Evolutionary conservation across 2,888 invertebrate species (phyloP).

Genomic region (Caenorhabditis becei): DNA sequence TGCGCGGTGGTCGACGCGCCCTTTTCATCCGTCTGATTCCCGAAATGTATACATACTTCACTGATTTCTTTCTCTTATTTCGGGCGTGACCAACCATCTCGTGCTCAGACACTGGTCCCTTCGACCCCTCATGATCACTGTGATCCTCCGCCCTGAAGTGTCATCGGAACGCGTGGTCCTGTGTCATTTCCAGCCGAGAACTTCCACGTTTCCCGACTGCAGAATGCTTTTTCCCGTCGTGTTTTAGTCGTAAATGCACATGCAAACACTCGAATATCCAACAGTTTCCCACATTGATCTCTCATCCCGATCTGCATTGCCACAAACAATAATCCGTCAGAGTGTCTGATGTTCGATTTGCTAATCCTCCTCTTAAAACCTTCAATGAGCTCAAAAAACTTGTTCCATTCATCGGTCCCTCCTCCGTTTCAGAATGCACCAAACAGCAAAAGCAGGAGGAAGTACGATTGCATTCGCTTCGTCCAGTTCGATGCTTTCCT

Average conservation of each 20-base stretch:
- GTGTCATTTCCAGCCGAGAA: slow-evolving; percentile 24
- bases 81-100: slow-evolving; percentile 26
- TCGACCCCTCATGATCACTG: slow-evolving; percentile 22
- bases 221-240: not conserved
- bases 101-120: slow-evolving; percentile 23
- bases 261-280: slow-evolving; percentile 7
- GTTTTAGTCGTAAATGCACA: slow-evolving; percentile 20
- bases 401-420: too few species aligned
- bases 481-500: not conserved
- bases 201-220: slow-evolving; percentile 4
- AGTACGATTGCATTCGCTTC: slow-evolving; percentile 3
- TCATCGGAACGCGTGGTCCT: slow-evolving; percentile 25
- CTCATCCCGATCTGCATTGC: slow-evolving; percentile 12
- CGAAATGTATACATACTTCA: slow-evolving; percentile 45
- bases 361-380: too few species aligned
- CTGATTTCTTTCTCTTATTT: slow-evolving; percentile 25
- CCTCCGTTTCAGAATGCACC: slow-evolving; percentile 26
- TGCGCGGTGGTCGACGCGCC: slow-evolving; percentile 27
- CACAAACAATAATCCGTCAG: slow-evolving; percentile 18
- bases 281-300: slow-evolving; percentile 29
- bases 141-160: slow-evolving; percentile 37
- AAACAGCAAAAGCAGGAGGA: slow-evolving; percentile 10
- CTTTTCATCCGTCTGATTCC: slow-evolving; percentile 35
- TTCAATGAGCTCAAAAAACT: too few species aligned
- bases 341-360: slow-evolving; percentile 30